phyloP scores from a whole-genome alignment of 2,888 invertebrate genomes.

The Pelosia muscerda region DNA sequence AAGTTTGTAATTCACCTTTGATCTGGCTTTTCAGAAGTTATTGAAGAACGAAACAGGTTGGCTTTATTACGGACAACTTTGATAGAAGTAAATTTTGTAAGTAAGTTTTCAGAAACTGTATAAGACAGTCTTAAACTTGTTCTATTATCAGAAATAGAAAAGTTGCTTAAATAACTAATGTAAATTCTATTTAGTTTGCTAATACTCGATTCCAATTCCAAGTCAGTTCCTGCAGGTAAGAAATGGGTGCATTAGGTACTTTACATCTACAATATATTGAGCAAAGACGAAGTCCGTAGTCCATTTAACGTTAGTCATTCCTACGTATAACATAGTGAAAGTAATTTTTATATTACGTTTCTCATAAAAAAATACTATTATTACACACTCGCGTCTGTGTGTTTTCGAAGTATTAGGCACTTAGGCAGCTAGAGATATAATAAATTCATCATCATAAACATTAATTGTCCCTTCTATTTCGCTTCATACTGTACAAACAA shows the following conservation, averaged over 20 bases:
- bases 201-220: too few relatives aligned
- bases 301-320: too few relatives aligned
- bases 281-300: too few relatives aligned
- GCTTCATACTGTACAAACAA: background rate
- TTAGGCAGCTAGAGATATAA: background rate
- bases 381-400: background rate
- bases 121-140: background rate
- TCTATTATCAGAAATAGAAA: background rate
- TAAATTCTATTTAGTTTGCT: background rate
- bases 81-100: background rate
- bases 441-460: conserved; percentile 1
- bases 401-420: background rate
- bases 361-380: background rate
- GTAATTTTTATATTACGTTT: background rate
- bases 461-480: background rate
- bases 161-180: background rate
- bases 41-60: background rate
- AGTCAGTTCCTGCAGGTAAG: too few relatives aligned
- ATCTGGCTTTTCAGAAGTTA: conserved; percentile 2
- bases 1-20: conserved; percentile 6
- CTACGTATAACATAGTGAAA: too few relatives aligned
- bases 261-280: too few relatives aligned
- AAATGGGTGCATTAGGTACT: too few relatives aligned
- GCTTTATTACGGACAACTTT: background rate
- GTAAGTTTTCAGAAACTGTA: background rate